Evolutionary conservation across 2,888 invertebrate species (phyloP).

Genomic region (Caenorhabditis sinica): DNA sequence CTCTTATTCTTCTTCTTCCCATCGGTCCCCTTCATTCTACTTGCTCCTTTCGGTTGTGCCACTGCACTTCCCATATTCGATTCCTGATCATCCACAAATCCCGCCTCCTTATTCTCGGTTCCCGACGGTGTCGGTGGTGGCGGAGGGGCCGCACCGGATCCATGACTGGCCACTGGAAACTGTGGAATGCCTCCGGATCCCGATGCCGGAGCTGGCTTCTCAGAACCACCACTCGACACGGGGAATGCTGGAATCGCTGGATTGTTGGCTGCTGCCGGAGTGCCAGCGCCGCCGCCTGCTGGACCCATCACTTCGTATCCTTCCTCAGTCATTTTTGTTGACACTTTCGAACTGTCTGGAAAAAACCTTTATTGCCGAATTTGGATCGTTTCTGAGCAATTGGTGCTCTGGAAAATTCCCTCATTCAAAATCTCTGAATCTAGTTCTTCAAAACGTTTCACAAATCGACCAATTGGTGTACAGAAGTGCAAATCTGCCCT

Average conservation of each 20-base stretch:
- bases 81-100: neutral
- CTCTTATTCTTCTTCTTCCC: neutral
- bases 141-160: neutral
- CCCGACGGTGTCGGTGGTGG: neutral
- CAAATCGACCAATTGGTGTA: too few relatives aligned
- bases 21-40: neutral
- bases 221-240: neutral
- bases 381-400: too few relatives aligned
- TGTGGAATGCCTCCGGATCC: neutral
- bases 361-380: neutral
- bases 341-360: constrained; percentile 16
- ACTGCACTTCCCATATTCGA: neutral
- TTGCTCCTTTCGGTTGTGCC: too few relatives aligned
- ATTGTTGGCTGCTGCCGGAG: neutral
- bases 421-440: too few relatives aligned
- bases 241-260: constrained; percentile 24
- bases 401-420: too few relatives aligned
- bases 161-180: neutral
- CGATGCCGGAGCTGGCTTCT: neutral
- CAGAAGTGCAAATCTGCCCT: neutral
- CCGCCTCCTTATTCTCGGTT: constrained; percentile 3
- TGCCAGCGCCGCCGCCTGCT: neutral
- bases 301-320: constrained; percentile 32
- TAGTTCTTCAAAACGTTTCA: too few relatives aligned
- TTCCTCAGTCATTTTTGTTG: constrained; percentile 13